A percentile compares a stretch with the other conserved stretches of the same genome.
phyloP scores from a whole-genome alignment of 64 coral and sea anemone species.

The Stylophora pistillata region DNA sequence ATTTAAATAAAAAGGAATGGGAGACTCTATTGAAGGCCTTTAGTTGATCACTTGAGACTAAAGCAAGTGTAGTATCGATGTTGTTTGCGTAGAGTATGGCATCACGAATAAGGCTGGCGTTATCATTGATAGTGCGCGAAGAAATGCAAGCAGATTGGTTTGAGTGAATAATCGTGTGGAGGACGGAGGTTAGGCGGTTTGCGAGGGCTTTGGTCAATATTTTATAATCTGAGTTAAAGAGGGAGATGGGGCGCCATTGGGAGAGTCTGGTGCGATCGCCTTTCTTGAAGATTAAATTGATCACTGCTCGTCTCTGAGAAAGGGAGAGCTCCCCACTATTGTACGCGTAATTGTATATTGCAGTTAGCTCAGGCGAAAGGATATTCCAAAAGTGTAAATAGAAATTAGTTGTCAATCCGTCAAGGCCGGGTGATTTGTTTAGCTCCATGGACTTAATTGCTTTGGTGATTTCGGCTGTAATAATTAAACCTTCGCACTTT shows the following conservation, averaged over 20 bases:
- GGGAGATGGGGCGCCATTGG: slow-evolving; percentile 51
- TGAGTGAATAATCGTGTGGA: not conserved
- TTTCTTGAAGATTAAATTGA: not conserved
- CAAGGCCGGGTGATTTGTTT: too few species aligned
- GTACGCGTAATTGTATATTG: too few species aligned
- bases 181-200: not conserved
- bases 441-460: too few species aligned
- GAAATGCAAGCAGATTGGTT: slow-evolving; percentile 23
- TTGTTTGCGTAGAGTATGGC: not conserved
- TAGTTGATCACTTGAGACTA: slow-evolving; percentile 4
- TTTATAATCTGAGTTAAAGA: slow-evolving; percentile 62
- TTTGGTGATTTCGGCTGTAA: not conserved
- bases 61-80: not conserved
- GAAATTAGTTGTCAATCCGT: too few species aligned
- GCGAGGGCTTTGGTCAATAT: slow-evolving; percentile 34
- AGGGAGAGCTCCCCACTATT: not conserved
- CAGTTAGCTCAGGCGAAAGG: too few species aligned
- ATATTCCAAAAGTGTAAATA: too few species aligned
- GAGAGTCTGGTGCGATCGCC: not conserved
- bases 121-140: slow-evolving; percentile 21
- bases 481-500: slow-evolving; percentile 8
- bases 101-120: not conserved
- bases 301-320: not conserved
- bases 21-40: slow-evolving; percentile 34
- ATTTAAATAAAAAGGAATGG: not conserved